Evolutionary conservation across 2,113 vertebrate genomes (phyloP).

Genomic region (Arvicanthis niloticus): DNA sequence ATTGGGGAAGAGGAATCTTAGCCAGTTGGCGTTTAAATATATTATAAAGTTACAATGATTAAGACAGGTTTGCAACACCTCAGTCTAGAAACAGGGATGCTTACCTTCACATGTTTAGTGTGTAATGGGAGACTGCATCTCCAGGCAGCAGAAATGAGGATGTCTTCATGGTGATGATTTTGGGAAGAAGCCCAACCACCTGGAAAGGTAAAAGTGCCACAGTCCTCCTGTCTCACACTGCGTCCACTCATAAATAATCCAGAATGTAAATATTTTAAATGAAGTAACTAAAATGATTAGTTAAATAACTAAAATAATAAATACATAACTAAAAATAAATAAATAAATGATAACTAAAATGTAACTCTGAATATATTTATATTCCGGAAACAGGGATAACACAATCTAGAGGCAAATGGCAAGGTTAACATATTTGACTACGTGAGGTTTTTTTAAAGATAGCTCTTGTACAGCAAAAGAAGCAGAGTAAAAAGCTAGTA

Average conservation of each 20-base stretch:
- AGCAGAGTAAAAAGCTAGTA: neutral
- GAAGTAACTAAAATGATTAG: neutral
- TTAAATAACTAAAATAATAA: too few relatives aligned
- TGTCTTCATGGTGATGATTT: neutral
- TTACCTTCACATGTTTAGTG: neutral
- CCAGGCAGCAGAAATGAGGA: neutral
- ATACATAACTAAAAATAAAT: too few relatives aligned
- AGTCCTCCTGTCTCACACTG: neutral
- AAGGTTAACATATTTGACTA: slow-evolving; percentile 14
- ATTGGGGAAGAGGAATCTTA: neutral
- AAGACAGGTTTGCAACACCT: neutral
- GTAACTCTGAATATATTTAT: neutral
- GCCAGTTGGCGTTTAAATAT: neutral
- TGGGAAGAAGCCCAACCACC: too few relatives aligned
- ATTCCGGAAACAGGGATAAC: neutral
- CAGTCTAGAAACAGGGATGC: neutral
- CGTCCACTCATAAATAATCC: neutral
- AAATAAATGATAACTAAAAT: neutral
- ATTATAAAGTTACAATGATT: neutral
- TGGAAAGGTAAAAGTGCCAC: neutral
- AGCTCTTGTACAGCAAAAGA: neutral
- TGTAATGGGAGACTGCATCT: neutral
- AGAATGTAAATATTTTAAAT: neutral
- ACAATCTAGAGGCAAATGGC: neutral
- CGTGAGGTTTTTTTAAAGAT: neutral